These are phyloP conservation scores for Pristiophorus japonicus DNA, from an alignment of 2,113 vertebrate genomes.

Conservation along the genomic window DNA sequence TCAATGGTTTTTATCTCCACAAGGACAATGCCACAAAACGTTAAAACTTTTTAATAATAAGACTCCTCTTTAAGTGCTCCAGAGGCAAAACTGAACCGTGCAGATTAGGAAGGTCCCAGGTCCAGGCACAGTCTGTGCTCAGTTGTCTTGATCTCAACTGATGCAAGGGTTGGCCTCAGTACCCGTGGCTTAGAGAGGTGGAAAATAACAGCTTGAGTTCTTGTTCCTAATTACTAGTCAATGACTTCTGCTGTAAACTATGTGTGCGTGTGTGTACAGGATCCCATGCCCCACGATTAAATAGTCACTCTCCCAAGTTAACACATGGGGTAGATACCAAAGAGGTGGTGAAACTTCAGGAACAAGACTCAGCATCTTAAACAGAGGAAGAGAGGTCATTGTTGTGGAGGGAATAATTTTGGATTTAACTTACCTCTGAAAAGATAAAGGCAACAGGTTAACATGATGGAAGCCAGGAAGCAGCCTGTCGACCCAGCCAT, in stretches of 20 bases:
- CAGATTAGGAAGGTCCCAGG: neutral
- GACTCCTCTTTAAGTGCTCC: neutral
- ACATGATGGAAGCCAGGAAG: slow-evolving; percentile 46
- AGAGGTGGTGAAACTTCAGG: neutral
- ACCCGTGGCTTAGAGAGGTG: neutral
- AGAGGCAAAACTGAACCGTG: neutral
- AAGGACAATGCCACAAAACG: neutral
- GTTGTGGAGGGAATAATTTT: neutral
- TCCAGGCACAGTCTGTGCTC: neutral
- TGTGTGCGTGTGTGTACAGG: neutral
- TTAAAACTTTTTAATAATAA: neutral
- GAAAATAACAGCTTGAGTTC: neutral
- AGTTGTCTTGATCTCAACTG: neutral
- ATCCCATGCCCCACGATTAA: neutral
- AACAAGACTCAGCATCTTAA: neutral
- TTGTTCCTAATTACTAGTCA: neutral
- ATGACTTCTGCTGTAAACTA: neutral
- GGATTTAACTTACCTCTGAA: slow-evolving; percentile 49
- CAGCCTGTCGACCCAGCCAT: slow-evolving; percentile 55
- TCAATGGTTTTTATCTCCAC: neutral
- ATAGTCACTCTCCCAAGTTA: neutral
- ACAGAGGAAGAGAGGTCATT: neutral
- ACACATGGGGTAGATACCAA: neutral
- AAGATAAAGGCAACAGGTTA: slow-evolving; percentile 51
- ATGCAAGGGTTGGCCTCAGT: neutral